Evolutionary conservation across 2,888 invertebrate species (phyloP).

Genomic region (Agrenia bidenticulata): DNA sequence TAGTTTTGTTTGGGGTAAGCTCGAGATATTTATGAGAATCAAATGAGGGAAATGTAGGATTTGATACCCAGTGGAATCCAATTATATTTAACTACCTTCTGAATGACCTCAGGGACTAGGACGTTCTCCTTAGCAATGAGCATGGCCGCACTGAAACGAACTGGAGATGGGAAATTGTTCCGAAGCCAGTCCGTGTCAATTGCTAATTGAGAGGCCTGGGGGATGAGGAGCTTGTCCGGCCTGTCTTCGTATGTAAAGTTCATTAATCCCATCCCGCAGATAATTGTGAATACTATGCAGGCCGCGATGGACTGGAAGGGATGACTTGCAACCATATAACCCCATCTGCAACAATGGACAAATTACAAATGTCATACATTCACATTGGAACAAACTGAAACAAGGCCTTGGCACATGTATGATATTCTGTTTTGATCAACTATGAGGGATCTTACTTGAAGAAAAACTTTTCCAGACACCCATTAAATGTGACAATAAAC

Average conservation of each 20-base stretch:
- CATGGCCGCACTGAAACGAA: conserved; percentile 62
- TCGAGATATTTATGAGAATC: no score
- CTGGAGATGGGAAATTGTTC: conserved; percentile 66
- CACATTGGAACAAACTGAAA: no score
- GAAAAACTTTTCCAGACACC: conserved; percentile 10
- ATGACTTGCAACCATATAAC: conserved; percentile 63
- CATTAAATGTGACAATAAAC: conserved; percentile 8
- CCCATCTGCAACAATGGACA: conserved; percentile 59
- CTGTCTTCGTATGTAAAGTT: conserved; percentile 72
- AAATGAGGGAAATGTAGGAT: no score
- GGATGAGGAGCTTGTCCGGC: conserved; percentile 75
- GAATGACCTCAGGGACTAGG: conserved; percentile 64
- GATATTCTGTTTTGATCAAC: no score
- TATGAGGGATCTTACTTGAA: conserved; percentile 18
- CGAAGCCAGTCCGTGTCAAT: conserved; percentile 72
- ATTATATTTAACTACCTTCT: no score
- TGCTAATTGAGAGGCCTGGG: conserved; percentile 69
- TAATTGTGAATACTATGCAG: conserved; percentile 62
- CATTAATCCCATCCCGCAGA: conserved; percentile 65
- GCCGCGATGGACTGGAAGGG: conserved; percentile 65
- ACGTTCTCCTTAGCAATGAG: conserved; percentile 69
- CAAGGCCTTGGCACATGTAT: background rate
- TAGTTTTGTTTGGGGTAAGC: no score
- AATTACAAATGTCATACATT: background rate
- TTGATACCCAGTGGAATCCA: no score